phyloP scores from a whole-genome alignment of 2,113 vertebrate species.

The Stigmatopora argus region DNA sequence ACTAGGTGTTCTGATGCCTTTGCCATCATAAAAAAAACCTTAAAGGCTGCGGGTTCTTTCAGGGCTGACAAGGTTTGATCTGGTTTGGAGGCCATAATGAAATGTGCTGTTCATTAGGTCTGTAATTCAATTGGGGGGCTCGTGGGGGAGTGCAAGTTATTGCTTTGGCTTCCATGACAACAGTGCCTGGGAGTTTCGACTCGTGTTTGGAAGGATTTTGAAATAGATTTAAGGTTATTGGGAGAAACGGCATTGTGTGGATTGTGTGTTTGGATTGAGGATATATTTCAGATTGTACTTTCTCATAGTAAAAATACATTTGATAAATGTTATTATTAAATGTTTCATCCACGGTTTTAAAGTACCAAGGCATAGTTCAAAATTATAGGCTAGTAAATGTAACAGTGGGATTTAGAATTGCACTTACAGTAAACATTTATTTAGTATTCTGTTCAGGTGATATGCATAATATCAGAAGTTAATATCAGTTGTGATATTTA shows the following conservation, averaged over 20 bases:
- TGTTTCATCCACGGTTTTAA: neutral
- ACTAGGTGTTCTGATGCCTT: neutral
- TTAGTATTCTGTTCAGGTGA: constrained; percentile 6
- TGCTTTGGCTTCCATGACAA: constrained; percentile 60
- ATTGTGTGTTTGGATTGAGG: constrained; percentile 28
- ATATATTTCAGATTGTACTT: constrained; percentile 39
- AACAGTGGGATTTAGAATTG: neutral
- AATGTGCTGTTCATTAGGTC: constrained; percentile 62
- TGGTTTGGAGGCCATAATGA: constrained; percentile 56
- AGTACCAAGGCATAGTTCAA: too few species aligned
- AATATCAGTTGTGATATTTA: constrained; percentile 20
- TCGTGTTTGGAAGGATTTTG: constrained; percentile 52
- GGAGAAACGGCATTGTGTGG: constrained; percentile 41
- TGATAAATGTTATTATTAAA: neutral
- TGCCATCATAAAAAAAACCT: neutral
- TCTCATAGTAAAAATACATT: neutral
- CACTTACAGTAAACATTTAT: neutral
- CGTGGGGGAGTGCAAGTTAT: constrained; percentile 37
- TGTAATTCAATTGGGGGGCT: constrained; percentile 52
- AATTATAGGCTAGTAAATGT: too few species aligned
- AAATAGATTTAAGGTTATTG: constrained; percentile 50
- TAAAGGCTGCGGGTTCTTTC: constrained; percentile 38
- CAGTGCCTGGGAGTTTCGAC: constrained; percentile 26
- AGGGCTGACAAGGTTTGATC: constrained; percentile 54
- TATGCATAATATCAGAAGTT: constrained; percentile 4